Conservation (phyloP, 2,797 vertebrate genomes). For the Clarias platycephalus region DNA sequence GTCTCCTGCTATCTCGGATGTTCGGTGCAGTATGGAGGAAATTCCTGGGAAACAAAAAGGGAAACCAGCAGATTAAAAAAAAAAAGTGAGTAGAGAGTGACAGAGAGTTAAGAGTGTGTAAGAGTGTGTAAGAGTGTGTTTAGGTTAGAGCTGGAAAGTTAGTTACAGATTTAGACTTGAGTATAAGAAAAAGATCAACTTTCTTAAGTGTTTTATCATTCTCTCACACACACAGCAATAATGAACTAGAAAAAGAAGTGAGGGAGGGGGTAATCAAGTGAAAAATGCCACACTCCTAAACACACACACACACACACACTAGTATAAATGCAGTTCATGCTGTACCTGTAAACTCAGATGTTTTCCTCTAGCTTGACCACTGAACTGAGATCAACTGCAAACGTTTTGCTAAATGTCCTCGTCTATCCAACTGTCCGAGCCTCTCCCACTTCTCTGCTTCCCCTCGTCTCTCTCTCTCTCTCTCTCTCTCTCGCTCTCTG, state of each 20-base stretch:
- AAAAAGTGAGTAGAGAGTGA: neutral
- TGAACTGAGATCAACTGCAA: slow-evolving; percentile 19
- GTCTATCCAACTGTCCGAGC: slow-evolving; percentile 34
- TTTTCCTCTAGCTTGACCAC: slow-evolving; percentile 21
- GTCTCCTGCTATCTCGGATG: slow-evolving; percentile 1
- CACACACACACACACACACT: slow-evolving; percentile 20
- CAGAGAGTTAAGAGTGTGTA: neutral
- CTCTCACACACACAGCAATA: slow-evolving; percentile 8
- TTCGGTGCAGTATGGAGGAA: slow-evolving; percentile 9
- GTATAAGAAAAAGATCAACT: slow-evolving; percentile 59
- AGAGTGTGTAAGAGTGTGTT: neutral
- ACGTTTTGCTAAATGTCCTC: slow-evolving; percentile 28
- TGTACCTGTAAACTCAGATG: slow-evolving; percentile 42
- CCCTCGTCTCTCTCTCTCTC: slow-evolving; percentile 30
- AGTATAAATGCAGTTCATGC: neutral
- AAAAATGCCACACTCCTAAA: neutral
- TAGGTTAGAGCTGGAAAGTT: neutral
- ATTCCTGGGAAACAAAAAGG: slow-evolving; percentile 23
- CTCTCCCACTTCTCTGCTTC: slow-evolving; percentile 57
- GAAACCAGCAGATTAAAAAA: slow-evolving; percentile 27
- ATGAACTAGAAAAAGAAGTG: neutral
- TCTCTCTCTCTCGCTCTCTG: slow-evolving; percentile 10
- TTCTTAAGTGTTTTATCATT: slow-evolving; percentile 57
- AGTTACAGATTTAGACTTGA: neutral
- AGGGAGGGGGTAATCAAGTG: neutral